Base-by-base conservation (phyloP, 2,113 vertebrate genomes). In the Rhynchomys soricoides region DNA sequence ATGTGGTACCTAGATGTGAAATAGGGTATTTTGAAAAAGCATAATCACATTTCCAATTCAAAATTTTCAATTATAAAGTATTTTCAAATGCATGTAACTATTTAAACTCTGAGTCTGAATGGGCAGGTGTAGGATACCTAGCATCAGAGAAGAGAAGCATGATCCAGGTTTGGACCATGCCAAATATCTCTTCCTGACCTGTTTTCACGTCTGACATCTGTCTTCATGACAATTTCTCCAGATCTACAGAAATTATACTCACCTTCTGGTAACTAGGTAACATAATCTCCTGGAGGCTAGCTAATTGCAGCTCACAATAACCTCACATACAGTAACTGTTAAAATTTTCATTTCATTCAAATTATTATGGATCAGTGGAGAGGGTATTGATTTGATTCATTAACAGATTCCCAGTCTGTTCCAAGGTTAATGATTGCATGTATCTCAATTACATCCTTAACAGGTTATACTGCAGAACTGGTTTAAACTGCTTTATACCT, bases 361-460 rank as follows among this genome's bases (percentile, higher is more conserved):
- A 99, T 99, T 99, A 99, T 99, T 99, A 99, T 99, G 99, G 99
- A 99, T 99, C 99, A 99, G 99, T 99, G 99, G 99, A 99, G 98
- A 99, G 99, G 98, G 99, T 99, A 99, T 99, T 99, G 99, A 99
- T 99, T 99, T 99, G 99, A 99, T 99, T 99, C 99, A 99, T 99
- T 99, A 99, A 99, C 99, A 98, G 99, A 98, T 98, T 99, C 98
- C 98, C 98, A 98, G 99, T 98, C 98, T 98, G 98, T 99, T 99
- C 98, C 99, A 99, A 99, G 99, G 99, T 99, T 99, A 99, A 99
- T 99, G 98, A 99, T 99, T 99, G 99, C 98, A 99, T 99, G 99
- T 98, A 99, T 99, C 99, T 99, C 99, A 99, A 99, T 99, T 99
- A 99, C 98, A 98, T 99, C 99, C 98, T 98, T 99, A 98, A 98